Base-by-base conservation (phyloP, 2,888 invertebrate species). In the Drosophila picticornis region DNA sequence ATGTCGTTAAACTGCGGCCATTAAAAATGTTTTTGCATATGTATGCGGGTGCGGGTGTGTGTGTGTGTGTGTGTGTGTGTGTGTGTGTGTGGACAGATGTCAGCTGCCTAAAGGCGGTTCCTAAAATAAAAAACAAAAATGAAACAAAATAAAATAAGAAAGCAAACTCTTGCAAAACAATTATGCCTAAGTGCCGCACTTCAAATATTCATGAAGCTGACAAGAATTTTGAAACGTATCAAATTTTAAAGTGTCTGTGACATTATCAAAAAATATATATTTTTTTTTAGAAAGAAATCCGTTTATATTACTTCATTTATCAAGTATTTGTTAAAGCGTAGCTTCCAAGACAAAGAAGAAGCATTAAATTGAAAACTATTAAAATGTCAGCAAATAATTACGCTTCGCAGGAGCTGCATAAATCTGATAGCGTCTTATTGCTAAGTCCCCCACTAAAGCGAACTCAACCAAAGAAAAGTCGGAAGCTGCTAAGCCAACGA, bases 351-450 rank as follows among this genome's bases (percentile, higher is more conserved):
- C 67, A 61, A 29, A 63, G 52, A 40, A 43, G 69, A 57, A 72
- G 46, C 51, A 59, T 51, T 58, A 75, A 83, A 72, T 75, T 76
- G 69, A 78, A 86, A 88, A 88, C 88, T 88, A 87, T 88, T 85
- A 82, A 85, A 76, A 80, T 77, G 87, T 88, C 87, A 88, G 83
- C 87, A 88, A 88, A 88, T 88, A 88, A 88, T 87, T 88, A 88
- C 75, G 80, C 81, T 77, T 84, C 67, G 72, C 52, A 72, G 76
- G 69, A 75, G 71, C 57, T 80, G 80, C 75, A 88, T 87, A 86
- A 84, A 88, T 88, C 86, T 80, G 77, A 70, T 72, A 68, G 74
- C 70, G 56, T 74, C 78, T 78, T 76, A 80, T 76, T 76, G 82
- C 82, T 77, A 88, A 88, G 87, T 88, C 88, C 86, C 58, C 72